Conservation (phyloP, 2,113 vertebrate species). For the Hemibagrus wyckioides region DNA sequence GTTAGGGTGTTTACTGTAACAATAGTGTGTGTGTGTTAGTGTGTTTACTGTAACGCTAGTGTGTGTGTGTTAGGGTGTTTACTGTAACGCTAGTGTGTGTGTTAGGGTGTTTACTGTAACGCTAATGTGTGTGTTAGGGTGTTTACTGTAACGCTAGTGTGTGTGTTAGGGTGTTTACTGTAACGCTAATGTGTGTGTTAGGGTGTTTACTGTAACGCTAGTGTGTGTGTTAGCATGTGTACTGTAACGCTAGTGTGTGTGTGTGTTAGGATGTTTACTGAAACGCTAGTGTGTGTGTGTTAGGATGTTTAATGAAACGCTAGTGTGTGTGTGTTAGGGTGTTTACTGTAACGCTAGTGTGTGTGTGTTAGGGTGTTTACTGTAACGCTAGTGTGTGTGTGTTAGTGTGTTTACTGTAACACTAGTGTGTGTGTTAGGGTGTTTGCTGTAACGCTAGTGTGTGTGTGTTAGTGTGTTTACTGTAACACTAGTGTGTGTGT, state of each 20-base stretch:
- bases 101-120: neutral
- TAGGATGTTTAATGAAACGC: neutral
- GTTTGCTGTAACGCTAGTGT: neutral
- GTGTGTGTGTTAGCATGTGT: neutral
- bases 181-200: neutral
- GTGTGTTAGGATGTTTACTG: no score
- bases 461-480: neutral
- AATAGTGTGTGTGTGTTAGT: neutral
- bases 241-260: no score
- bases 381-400: no score
- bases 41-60: neutral
- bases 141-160: neutral
- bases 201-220: neutral
- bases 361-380: no score
- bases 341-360: neutral
- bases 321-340: no score
- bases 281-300: neutral
- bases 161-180: neutral
- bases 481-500: no score
- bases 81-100: no score
- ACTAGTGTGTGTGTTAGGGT: no score
- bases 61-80: neutral
- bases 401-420: neutral
- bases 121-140: neutral
- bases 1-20: neutral